Conservation (phyloP, 53 echinoderm and acorn worm genomes). For the Mesocentrotus franciscanus region DNA sequence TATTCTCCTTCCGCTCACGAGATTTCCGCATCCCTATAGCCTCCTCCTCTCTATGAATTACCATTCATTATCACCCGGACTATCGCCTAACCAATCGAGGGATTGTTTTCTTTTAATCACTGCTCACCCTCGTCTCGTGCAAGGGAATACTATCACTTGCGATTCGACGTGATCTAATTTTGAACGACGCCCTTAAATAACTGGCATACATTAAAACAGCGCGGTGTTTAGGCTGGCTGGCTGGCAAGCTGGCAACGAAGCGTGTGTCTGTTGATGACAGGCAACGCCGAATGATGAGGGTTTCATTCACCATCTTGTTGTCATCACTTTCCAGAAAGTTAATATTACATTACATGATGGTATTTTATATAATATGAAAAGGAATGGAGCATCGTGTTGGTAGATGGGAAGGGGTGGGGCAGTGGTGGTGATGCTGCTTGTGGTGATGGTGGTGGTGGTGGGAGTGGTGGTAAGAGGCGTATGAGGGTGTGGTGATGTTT, state of each 20-base stretch:
- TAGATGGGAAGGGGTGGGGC: neutral
- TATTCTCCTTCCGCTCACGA: neutral
- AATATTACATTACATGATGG: neutral
- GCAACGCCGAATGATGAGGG: neutral
- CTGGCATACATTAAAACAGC: constrained; percentile 48
- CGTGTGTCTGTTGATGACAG: neutral
- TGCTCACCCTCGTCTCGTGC: neutral
- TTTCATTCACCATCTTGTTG: neutral
- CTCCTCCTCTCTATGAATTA: constrained; percentile 28
- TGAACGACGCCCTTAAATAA: constrained; percentile 32
- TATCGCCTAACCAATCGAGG: constrained; percentile 39
- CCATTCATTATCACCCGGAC: constrained; percentile 44
- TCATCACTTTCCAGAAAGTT: neutral
- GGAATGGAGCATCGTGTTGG: neutral
- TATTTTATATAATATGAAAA: neutral
- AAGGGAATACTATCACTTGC: constrained; percentile 45
- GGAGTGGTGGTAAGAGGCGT: neutral
- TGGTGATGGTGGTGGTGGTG: neutral
- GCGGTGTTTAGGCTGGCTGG: constrained; percentile 4
- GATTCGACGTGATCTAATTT: constrained; percentile 39
- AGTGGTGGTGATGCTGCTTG: neutral
- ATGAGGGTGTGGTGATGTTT: no score
- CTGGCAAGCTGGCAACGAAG: neutral
- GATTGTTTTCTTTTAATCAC: constrained; percentile 61
- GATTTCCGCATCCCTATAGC: neutral